These are phyloP conservation scores for Mellilla xanthometata DNA, from an alignment of 2,888 invertebrate species.

Conservation along the genomic window DNA sequence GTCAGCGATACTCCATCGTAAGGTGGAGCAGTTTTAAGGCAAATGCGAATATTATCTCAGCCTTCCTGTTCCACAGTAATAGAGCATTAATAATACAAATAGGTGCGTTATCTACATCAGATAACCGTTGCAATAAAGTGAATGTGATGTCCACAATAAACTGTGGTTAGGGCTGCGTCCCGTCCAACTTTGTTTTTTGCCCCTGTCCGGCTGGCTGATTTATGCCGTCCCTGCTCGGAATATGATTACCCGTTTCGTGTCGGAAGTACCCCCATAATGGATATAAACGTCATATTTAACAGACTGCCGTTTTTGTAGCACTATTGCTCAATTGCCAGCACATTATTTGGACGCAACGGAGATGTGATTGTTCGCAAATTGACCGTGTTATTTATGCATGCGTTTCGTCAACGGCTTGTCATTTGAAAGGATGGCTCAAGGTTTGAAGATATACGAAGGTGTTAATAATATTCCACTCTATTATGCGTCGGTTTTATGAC, in stretches of 20 bases:
- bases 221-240: slow-evolving; percentile 74
- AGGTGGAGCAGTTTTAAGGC: too few relatives aligned
- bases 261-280: slow-evolving; percentile 76
- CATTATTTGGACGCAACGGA: slow-evolving; percentile 39
- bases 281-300: slow-evolving; percentile 72
- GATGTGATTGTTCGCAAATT: slow-evolving; percentile 42
- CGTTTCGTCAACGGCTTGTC: slow-evolving; percentile 22
- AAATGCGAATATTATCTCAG: too few relatives aligned
- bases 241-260: slow-evolving; percentile 70
- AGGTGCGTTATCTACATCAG: slow-evolving; percentile 47
- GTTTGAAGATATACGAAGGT: not conserved
- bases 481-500: slow-evolving; percentile 1
- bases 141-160: slow-evolving; percentile 66
- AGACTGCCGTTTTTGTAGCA: slow-evolving; percentile 23
- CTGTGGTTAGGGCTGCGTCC: slow-evolving; percentile 59
- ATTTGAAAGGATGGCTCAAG: slow-evolving; percentile 25
- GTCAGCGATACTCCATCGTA: too few relatives aligned
- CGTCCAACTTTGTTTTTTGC: slow-evolving; percentile 65
- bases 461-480: slow-evolving; percentile 1
- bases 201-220: slow-evolving; percentile 73
- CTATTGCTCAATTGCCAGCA: slow-evolving; percentile 46
- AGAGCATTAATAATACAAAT: slow-evolving; percentile 36
- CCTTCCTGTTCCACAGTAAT: slow-evolving; percentile 9
- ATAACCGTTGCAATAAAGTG: slow-evolving; percentile 56
- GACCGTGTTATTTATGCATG: slow-evolving; percentile 33